phyloP scores from a whole-genome alignment of 1,140 invertebrate species.

The Agrilus planipennis region DNA sequence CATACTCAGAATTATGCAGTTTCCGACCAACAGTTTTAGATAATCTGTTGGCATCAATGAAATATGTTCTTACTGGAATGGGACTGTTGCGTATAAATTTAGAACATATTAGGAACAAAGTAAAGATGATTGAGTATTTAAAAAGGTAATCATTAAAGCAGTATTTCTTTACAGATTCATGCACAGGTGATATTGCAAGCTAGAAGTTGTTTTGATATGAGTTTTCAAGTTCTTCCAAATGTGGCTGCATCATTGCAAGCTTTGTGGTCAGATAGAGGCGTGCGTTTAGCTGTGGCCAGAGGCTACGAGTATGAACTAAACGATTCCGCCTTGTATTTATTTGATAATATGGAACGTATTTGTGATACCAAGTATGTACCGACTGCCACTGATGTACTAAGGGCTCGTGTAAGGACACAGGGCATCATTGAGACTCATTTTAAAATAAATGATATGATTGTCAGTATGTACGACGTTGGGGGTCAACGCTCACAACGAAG shows the following conservation, averaged over 20 bases:
- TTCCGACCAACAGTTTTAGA: conserved; percentile 52
- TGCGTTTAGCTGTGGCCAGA: conserved; percentile 47
- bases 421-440: conserved; percentile 69
- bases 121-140: no score
- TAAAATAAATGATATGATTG: conserved; percentile 51
- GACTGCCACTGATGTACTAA: conserved; percentile 56
- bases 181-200: conserved; percentile 37
- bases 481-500: conserved; percentile 61
- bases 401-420: conserved; percentile 61
- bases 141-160: no score
- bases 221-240: conserved; percentile 36
- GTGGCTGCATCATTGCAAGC: conserved; percentile 39
- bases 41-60: conserved; percentile 56
- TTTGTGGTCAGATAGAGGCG: conserved; percentile 47
- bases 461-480: conserved; percentile 52
- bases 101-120: conserved; percentile 46
- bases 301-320: conserved; percentile 65
- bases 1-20: conserved; percentile 49
- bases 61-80: conserved; percentile 56
- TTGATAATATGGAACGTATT: conserved; percentile 57
- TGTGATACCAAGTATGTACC: conserved; percentile 54
- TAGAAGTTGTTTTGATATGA: conserved; percentile 40
- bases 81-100: conserved; percentile 51
- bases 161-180: conserved; percentile 28
- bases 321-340: conserved; percentile 62